Percentiles rank a stretch among this genome's conserved stretches.
Conservation (phyloP, 2,113 vertebrate genomes). For the Motacilla tschutschensis region DNA sequence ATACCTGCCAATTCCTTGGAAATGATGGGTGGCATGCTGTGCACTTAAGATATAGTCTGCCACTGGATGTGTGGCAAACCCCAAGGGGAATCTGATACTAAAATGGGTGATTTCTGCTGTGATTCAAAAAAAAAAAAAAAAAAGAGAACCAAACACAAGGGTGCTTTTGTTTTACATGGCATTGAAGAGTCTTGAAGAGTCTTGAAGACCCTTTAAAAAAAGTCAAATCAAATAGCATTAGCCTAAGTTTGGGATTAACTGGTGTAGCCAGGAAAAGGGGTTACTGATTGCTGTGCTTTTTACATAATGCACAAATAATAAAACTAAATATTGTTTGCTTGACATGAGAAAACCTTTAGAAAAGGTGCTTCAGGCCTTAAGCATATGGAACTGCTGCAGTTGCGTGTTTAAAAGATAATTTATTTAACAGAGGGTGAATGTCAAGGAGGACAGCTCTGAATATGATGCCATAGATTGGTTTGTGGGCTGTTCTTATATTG, state of each 20-base stretch:
- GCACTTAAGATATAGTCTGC: background rate
- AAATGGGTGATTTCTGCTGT: background rate
- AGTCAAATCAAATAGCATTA: background rate
- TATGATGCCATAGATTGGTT: background rate
- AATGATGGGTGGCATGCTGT: background rate
- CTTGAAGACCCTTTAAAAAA: background rate
- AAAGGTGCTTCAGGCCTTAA: background rate
- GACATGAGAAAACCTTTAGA: background rate
- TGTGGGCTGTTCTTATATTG: background rate
- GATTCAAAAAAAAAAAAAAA: background rate
- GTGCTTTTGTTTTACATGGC: background rate
- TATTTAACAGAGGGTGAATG: background rate
- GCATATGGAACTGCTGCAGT: background rate
- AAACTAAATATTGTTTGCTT: background rate
- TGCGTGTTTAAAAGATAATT: background rate
- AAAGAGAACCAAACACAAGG: background rate
- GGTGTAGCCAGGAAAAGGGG: background rate
- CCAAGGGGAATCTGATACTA: background rate
- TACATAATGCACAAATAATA: background rate
- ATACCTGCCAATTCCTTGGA: background rate
- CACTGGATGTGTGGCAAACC: background rate
- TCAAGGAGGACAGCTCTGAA: background rate
- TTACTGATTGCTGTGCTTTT: background rate
- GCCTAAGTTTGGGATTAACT: background rate
- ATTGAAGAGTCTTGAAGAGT: background rate